Percentiles rank a stretch among this genome's conserved stretches.
phyloP scores from a whole-genome alignment of 1,140 invertebrate genomes.

The Danaus plexippus region DNA sequence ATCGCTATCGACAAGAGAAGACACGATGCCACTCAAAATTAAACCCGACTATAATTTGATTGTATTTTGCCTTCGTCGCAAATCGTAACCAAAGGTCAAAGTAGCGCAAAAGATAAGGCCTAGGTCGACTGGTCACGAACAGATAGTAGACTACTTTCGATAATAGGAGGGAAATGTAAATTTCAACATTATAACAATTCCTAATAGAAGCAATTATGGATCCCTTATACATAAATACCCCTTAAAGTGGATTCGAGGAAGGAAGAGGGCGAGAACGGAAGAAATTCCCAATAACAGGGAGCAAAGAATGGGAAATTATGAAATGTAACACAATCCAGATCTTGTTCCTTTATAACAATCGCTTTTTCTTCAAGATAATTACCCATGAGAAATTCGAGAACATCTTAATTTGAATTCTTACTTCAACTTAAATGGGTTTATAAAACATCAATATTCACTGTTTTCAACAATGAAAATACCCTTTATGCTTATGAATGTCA shows the following conservation, averaged over 20 bases:
- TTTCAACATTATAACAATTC: conserved; percentile 40
- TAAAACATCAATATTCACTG: too few relatives aligned
- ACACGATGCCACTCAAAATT: conserved; percentile 45
- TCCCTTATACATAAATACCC: conserved; percentile 59
- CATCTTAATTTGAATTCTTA: too few relatives aligned
- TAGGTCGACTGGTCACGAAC: too few relatives aligned
- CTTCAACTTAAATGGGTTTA: too few relatives aligned
- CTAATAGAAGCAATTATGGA: conserved; percentile 55
- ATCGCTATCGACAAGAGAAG: conserved; percentile 58
- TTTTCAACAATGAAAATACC: not conserved
- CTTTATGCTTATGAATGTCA: conserved; percentile 8
- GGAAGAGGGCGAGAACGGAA: conserved; percentile 58
- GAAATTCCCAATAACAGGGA: conserved; percentile 60
- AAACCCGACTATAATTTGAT: conserved; percentile 48
- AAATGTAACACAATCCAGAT: conserved; percentile 47
- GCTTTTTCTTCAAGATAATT: too few relatives aligned
- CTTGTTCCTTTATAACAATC: conserved; percentile 8
- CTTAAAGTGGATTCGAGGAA: conserved; percentile 53
- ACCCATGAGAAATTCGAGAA: too few relatives aligned
- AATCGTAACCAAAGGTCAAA: conserved; percentile 27
- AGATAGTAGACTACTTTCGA: too few relatives aligned
- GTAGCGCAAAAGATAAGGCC: too few relatives aligned
- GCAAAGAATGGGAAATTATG: conserved; percentile 60
- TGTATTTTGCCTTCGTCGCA: conserved; percentile 34
- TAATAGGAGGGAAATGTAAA: too few relatives aligned